These are phyloP conservation scores for Argyrosomus japonicus DNA, from an alignment of 2,113 vertebrate species.

Conservation along the genomic window DNA sequence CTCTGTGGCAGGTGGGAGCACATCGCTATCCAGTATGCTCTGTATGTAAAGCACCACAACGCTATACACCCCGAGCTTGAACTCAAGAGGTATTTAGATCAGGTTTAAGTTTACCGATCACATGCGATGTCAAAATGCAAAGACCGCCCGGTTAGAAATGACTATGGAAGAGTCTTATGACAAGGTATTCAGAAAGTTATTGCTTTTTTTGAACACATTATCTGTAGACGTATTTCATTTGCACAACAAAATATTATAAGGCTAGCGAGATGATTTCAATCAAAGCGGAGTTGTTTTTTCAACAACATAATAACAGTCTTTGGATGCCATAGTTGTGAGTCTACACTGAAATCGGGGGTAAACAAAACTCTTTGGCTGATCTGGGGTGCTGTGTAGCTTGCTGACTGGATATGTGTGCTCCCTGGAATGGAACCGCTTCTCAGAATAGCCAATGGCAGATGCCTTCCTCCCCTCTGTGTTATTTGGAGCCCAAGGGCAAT, in stretches of 20 bases:
- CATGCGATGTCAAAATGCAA: slow-evolving; percentile 5
- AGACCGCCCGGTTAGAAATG: background rate
- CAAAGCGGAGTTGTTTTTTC: background rate
- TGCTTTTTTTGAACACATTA: background rate
- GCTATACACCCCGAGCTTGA: slow-evolving; percentile 24
- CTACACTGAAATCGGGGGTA: slow-evolving; percentile 43
- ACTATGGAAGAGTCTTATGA: background rate
- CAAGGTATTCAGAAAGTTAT: background rate
- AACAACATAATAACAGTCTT: background rate
- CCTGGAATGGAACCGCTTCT: slow-evolving; percentile 81
- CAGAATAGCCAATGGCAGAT: slow-evolving; percentile 86
- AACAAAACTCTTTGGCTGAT: slow-evolving; percentile 65
- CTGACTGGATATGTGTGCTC: slow-evolving; percentile 63
- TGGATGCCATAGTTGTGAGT: background rate
- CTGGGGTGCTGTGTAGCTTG: slow-evolving; percentile 30
- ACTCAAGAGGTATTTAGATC: slow-evolving; percentile 39
- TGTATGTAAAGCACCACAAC: slow-evolving; percentile 43
- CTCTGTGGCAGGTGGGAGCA: slow-evolving; percentile 70
- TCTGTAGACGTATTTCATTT: fast-evolving
- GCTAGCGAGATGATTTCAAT: background rate
- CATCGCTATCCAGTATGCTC: slow-evolving; percentile 41
- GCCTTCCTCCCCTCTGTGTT: slow-evolving; percentile 78
- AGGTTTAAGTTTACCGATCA: slow-evolving; percentile 34
- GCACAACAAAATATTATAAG: background rate
- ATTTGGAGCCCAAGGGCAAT: slow-evolving; percentile 85